Base-by-base conservation (phyloP, 1,140 invertebrate genomes). In the Tetragonula clypearis region DNA sequence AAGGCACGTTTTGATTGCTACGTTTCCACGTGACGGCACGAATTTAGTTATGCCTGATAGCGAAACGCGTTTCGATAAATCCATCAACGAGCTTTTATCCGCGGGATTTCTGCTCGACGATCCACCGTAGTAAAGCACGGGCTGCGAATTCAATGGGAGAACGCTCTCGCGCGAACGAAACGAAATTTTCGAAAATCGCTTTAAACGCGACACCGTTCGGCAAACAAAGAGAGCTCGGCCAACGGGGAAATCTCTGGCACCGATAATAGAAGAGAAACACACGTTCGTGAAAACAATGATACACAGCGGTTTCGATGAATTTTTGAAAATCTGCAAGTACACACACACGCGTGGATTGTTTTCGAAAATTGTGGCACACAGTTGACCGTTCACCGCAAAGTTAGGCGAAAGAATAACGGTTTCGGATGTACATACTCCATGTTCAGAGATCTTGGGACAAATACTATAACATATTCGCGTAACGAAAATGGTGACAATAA, bases 51-150 rank as follows among this genome's bases (percentile, higher is more conserved):
- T 62, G 9, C 12, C 56, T 2, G 41, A 82, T 82, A 62, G 30
- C 56, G 41, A 15, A 65, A 74, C 41, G 56, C 56, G 41, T 74
- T 65, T 65, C 69, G 53, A 82, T 82, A 73, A 82, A 82, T 82
- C 55, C 12, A 49, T 82, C 56, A 26, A 41, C 69, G 15, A 49
- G 69, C 23, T 82, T 62, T 65, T 74, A 82, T 62, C 79, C 12
- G 9, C 2, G 0, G 17, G 41, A 53, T 82, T 71, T 41, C 55
- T 35, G 53, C 6, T 23, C 23, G 23, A 0, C 69, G 17, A 53
- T 55, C 49, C 66, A 9, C 79, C 41, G 41, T 41, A 41, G 30
- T 30, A 81, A 81, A 81, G 30, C 55, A 72, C 41, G 14, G 6
- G 41, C 14, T 30, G 68, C 23, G 66, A 60, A 72, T 60, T 80